Percentiles rank a stretch among this genome's conserved stretches.
These are phyloP conservation scores for Lophius piscatorius DNA, from an alignment of 2,113 vertebrate genomes.

Conservation along the genomic window DNA sequence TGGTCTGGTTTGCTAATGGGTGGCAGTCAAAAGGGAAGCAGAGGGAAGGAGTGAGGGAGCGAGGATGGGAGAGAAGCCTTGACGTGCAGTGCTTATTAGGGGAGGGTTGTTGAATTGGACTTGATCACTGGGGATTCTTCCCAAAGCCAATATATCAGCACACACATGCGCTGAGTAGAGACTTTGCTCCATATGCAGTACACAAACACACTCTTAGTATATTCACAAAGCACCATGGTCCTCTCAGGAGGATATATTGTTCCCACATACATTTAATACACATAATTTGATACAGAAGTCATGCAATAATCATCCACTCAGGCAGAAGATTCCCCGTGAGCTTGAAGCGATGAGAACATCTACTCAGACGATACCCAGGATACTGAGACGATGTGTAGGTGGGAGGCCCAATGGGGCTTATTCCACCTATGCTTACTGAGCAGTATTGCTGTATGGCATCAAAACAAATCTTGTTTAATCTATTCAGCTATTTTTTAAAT, in stretches of 20 bases:
- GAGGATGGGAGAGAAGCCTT: slow-evolving; percentile 33
- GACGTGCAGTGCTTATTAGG: slow-evolving; percentile 65
- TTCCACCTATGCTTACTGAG: too few species aligned
- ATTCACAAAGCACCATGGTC: too few species aligned
- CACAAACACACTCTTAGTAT: slow-evolving; percentile 2
- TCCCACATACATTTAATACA: slow-evolving; percentile 21
- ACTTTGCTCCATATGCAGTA: slow-evolving; percentile 4
- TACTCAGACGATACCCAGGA: too few species aligned
- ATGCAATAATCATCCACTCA: neutral
- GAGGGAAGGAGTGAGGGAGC: slow-evolving; percentile 45
- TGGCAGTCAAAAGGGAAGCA: slow-evolving; percentile 39
- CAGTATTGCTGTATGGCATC: too few species aligned
- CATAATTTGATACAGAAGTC: slow-evolving; percentile 6
- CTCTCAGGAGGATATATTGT: neutral
- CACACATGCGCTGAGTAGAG: slow-evolving; percentile 17
- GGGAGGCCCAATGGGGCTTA: too few species aligned
- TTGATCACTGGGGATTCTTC: slow-evolving; percentile 67
- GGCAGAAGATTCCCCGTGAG: slow-evolving; percentile 2
- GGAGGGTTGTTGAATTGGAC: slow-evolving; percentile 58
- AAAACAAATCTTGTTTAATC: too few species aligned
- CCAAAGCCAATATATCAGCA: slow-evolving; percentile 59
- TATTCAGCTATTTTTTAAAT: too few species aligned
- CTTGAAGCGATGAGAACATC: too few species aligned
- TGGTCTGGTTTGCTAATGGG: slow-evolving; percentile 53
- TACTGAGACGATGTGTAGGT: too few species aligned